Conservation (phyloP, 2,113 vertebrate genomes). For the Gymnarchus niloticus region DNA sequence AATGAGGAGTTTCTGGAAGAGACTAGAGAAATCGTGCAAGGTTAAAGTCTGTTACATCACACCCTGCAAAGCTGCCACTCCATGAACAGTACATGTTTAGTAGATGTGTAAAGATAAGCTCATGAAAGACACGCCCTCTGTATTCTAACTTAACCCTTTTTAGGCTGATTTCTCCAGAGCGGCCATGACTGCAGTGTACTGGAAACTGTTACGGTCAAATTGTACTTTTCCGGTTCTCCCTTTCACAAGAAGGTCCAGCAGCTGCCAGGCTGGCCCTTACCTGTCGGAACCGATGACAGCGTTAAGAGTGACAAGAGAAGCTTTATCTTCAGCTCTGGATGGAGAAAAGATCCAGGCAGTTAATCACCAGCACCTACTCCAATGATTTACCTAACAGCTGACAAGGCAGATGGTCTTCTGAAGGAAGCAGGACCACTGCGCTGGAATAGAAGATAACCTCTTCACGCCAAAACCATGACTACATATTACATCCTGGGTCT, state of each 20-base stretch:
- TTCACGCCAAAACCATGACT: not conserved
- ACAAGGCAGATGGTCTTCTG: not conserved
- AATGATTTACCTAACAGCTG: not conserved
- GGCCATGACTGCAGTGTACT: not conserved
- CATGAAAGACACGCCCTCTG: too few relatives aligned
- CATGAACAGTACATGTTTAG: too few relatives aligned
- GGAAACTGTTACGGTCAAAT: not conserved
- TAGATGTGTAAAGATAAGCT: too few relatives aligned
- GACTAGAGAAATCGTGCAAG: conserved; percentile 36
- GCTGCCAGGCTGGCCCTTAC: conserved; percentile 34
- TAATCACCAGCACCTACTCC: not conserved
- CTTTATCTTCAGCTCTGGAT: conserved; percentile 37
- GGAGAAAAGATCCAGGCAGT: not conserved
- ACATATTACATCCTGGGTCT: not conserved
- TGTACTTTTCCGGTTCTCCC: not conserved
- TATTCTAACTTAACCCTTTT: not conserved
- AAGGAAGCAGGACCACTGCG: not conserved
- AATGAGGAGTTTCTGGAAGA: conserved; percentile 29
- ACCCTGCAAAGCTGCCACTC: not conserved
- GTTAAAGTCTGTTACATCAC: not conserved
- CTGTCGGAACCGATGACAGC: conserved; percentile 15
- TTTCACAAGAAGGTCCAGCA: not conserved
- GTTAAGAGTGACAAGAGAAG: conserved; percentile 35
- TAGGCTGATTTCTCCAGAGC: too few relatives aligned
- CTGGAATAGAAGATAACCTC: not conserved